Evolutionary conservation across 1,140 invertebrate species (phyloP).

Genomic region (Nautilus pompilius): DNA sequence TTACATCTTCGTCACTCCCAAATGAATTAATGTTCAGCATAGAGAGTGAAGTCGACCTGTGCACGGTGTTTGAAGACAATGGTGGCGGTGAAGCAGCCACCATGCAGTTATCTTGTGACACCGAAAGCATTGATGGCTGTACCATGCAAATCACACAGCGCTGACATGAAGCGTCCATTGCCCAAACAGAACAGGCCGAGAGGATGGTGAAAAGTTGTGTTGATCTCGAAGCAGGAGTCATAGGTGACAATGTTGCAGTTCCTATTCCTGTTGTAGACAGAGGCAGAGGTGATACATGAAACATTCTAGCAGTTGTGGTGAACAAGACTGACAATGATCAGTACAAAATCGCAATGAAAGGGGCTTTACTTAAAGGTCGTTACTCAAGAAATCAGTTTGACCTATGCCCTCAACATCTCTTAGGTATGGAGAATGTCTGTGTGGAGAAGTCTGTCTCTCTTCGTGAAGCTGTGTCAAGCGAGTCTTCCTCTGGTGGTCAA

Average conservation of each 20-base stretch:
- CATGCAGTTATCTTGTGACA: constrained; percentile 1
- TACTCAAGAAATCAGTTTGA: constrained; percentile 13
- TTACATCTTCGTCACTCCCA: constrained; percentile 4
- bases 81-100: background rate
- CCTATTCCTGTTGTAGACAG: constrained; percentile 3
- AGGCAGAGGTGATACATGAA: background rate
- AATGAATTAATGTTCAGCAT: constrained; percentile 6
- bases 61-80: background rate
- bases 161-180: constrained; percentile 3
- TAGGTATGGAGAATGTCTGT: background rate
- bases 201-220: constrained; percentile 2
- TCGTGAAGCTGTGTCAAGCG: too few species aligned
- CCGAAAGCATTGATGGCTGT: background rate
- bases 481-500: too few species aligned
- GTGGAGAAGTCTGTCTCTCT: background rate
- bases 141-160: background rate
- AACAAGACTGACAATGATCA: too few species aligned
- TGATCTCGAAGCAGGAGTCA: constrained; percentile 7
- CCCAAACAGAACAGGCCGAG: constrained; percentile 2
- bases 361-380: background rate
- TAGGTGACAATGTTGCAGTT: constrained; percentile 9
- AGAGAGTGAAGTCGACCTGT: constrained; percentile 1
- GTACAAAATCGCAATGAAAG: constrained; percentile 5
- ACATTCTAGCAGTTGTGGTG: constrained; percentile 6
- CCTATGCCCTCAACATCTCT: background rate